These are phyloP conservation scores for Neelides sp. DNA, from an alignment of 1,140 invertebrate genomes.

Conservation along the genomic window DNA sequence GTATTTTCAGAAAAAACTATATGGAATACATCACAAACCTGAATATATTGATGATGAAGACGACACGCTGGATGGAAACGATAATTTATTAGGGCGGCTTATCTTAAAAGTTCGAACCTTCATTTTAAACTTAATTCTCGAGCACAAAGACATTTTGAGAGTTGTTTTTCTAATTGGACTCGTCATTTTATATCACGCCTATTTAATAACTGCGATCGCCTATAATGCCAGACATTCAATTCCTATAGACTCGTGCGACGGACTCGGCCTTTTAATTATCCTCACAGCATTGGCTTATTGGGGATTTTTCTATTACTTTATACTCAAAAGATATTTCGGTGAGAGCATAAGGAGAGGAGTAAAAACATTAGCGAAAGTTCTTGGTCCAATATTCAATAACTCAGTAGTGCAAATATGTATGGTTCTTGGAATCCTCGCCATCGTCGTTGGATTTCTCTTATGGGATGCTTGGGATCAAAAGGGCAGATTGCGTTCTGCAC, in stretches of 20 bases:
- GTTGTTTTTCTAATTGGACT: no score
- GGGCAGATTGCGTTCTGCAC: constrained; percentile 44
- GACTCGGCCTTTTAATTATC: constrained; percentile 59
- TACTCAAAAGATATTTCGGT: constrained; percentile 48
- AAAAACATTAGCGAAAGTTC: constrained; percentile 31
- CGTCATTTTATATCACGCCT: constrained; percentile 31
- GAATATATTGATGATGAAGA: no score
- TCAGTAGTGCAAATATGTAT: not conserved
- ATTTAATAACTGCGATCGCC: constrained; percentile 30
- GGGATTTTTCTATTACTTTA: constrained; percentile 48
- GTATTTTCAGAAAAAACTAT: no score
- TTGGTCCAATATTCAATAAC: not conserved
- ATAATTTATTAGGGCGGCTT: no score
- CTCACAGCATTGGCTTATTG: constrained; percentile 49
- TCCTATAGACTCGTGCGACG: constrained; percentile 46
- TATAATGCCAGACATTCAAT: constrained; percentile 14
- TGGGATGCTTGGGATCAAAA: constrained; percentile 34
- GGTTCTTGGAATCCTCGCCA: not conserved
- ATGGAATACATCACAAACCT: no score
- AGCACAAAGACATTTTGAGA: no score
- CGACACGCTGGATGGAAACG: no score
- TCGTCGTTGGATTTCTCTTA: constrained; percentile 30
- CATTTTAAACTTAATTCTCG: no score
- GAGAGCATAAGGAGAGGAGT: constrained; percentile 20
- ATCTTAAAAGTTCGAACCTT: no score